Evolutionary conservation across 2,113 vertebrate species (phyloP).

Genomic region (Cebus imitator): DNA sequence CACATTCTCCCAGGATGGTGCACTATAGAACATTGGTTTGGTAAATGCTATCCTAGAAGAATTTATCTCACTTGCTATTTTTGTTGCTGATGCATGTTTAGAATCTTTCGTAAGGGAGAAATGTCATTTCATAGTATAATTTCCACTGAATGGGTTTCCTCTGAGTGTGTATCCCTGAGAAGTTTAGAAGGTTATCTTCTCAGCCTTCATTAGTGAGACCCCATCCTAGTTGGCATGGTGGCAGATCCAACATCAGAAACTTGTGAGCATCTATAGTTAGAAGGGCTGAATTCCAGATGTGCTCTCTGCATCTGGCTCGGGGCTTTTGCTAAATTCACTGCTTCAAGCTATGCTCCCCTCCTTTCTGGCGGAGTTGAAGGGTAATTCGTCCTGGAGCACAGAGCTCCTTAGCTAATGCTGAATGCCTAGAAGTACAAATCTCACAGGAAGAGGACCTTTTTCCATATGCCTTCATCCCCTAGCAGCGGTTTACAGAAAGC

Average conservation of each 20-base stretch:
- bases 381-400: not conserved
- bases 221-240: not conserved
- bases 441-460: not conserved
- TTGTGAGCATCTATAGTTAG: not conserved
- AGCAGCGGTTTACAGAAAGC: not conserved
- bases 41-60: conserved; percentile 14
- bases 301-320: not conserved
- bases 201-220: not conserved
- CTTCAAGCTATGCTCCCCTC: not conserved
- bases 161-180: not conserved
- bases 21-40: not conserved
- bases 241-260: not conserved
- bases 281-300: not conserved
- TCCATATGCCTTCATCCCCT: not conserved
- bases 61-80: conserved; percentile 25
- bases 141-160: conserved; percentile 25
- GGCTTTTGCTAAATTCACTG: conserved; percentile 1
- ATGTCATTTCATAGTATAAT: not conserved
- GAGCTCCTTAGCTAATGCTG: not conserved
- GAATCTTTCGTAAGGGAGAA: conserved; percentile 10
- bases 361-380: not conserved
- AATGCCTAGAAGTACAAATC: not conserved
- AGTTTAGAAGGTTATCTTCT: not conserved
- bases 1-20: not conserved
- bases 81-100: not conserved